Evolutionary conservation across 2,888 invertebrate species (phyloP), one percentile per base, ranked within the genome.

Genomic region (Diadegma fenestrale): DNA sequence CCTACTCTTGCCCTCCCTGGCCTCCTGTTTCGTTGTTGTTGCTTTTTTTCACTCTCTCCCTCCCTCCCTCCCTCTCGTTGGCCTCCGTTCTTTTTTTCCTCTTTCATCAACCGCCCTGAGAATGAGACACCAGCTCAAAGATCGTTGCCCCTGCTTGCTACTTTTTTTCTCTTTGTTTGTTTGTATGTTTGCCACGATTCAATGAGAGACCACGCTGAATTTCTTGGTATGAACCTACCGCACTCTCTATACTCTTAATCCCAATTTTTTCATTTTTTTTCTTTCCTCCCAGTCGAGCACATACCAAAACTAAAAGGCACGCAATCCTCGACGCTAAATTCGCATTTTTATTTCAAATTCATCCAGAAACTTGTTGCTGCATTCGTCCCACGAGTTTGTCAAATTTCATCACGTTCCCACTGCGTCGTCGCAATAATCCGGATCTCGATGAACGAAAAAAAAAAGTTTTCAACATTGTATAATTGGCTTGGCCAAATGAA

Each of bases 1-100:
- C 92, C 92, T 90, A 58, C 89, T 90, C 85, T 80, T 80, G 77
- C 86, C 69, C 87, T 87, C 83, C 58, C 51, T 82, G 80, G 30
- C 83, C 77, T 75, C 71, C 82, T 83, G 64, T 85, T 82, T 71
- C 73, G 73, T 37, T 78, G 22, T 76, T 64, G 26, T 73, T 54
- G 71, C 63, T 54, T 41, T 83, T 30, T 76, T 66, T n/a, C 43
- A 7, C 43, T 22, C 30, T 43, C 37, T n/a, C 19, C 71, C 37
- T 69, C 26, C 17, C 43, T 71, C n/a, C 68, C 37, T 37, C 45
- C 33, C 54, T 26, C 19, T 63, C 37, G 45, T 48, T 66, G n/a
- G 48, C 26, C 22, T 66, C 64, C 58, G 26, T 58, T 45, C 26
- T 30, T 30, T 66, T 76, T 12, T 78, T 78, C 63, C 58, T 72